Evolutionary conservation across 1,140 invertebrate species (phyloP).

Genomic region (Lanistes nyassanus): DNA sequence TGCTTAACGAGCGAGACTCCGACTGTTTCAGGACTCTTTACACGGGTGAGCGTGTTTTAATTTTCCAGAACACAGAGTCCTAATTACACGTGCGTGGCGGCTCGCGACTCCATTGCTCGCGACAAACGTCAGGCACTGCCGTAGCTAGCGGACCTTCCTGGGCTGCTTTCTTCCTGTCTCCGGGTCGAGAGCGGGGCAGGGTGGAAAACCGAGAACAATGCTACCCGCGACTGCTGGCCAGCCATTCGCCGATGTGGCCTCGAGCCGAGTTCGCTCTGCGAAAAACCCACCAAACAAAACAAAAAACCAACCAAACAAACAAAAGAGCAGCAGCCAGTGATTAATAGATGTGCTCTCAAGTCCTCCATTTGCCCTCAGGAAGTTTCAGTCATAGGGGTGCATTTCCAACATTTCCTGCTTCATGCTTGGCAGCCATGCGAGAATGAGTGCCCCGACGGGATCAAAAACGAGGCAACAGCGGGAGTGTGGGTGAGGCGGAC

Average conservation of each 20-base stretch:
- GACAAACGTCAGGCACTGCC: too few species aligned
- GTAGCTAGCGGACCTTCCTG: too few species aligned
- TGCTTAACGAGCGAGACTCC: not conserved
- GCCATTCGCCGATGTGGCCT: too few species aligned
- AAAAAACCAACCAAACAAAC: too few species aligned
- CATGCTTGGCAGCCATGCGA: constrained; percentile 6
- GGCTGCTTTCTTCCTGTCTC: too few species aligned
- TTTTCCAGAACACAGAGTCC: constrained; percentile 12
- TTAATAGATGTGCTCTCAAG: not conserved
- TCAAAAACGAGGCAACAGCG: too few species aligned
- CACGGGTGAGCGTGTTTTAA: constrained; percentile 12
- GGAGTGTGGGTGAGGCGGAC: too few species aligned
- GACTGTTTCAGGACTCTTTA: not conserved
- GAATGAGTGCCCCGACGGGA: constrained; percentile 6
- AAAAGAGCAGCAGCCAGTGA: not conserved
- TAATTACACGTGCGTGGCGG: constrained; percentile 9
- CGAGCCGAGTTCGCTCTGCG: not conserved
- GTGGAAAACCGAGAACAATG: too few species aligned
- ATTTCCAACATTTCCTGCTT: constrained; percentile 25
- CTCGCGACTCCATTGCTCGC: too few species aligned
- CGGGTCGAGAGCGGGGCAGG: too few species aligned
- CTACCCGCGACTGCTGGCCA: too few species aligned
- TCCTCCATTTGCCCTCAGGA: constrained; percentile 27
- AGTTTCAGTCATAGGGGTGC: constrained; percentile 28
- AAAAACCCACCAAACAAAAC: too few species aligned